phyloP scores from a whole-genome alignment of 2,888 invertebrate species.

The Tetragnatha montana region DNA sequence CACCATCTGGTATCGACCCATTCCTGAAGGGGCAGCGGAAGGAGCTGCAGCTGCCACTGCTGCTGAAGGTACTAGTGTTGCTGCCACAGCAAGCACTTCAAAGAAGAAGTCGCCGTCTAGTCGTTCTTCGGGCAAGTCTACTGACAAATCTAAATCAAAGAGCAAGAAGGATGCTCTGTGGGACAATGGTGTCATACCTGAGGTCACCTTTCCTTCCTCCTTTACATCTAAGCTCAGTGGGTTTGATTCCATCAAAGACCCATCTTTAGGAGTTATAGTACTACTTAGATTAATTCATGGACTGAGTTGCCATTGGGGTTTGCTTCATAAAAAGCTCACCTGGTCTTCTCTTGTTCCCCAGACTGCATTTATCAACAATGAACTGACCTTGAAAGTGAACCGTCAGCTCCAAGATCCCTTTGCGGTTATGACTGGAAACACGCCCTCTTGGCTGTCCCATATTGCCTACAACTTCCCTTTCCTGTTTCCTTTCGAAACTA shows the following conservation, averaged over 20 bases:
- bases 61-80: conserved; percentile 78
- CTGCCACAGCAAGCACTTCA: conserved; percentile 27
- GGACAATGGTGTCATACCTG: conserved; percentile 88
- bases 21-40: conserved; percentile 57
- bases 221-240: conserved; percentile 85
- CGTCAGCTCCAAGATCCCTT: conserved; percentile 98
- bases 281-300: conserved; percentile 93
- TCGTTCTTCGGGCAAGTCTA: conserved; percentile 76
- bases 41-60: conserved; percentile 79
- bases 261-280: conserved; percentile 91
- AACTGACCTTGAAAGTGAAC: conserved; percentile 96
- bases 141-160: conserved; percentile 82
- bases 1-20: conserved; percentile 82
- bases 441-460: conserved; percentile 95
- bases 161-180: conserved; percentile 85
- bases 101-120: conserved; percentile 53
- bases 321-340: conserved; percentile 81
- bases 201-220: conserved; percentile 84
- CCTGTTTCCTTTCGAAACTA: conserved; percentile 97
- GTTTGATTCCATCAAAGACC: conserved; percentile 89
- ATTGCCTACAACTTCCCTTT: conserved; percentile 93
- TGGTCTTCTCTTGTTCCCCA: conserved; percentile 73
- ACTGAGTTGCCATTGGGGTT: conserved; percentile 93
- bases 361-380: conserved; percentile 91
- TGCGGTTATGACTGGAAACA: conserved; percentile 97